Evolutionary conservation across 2,113 vertebrate species (phyloP).

Genomic region (Bubalus kerabau): DNA sequence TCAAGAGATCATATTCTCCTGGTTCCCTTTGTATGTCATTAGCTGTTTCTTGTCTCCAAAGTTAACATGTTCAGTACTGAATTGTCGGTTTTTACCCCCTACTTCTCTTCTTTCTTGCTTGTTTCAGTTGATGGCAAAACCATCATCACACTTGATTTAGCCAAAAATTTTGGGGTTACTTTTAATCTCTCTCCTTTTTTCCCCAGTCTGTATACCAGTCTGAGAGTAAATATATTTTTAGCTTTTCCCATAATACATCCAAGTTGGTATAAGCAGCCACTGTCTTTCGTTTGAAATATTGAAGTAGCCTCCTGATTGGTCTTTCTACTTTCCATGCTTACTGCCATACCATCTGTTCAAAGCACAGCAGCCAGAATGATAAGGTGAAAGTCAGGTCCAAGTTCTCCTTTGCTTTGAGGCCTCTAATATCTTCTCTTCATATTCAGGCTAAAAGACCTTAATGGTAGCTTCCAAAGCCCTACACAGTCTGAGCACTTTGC

Average conservation of each 20-base stretch:
- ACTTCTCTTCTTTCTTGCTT: not conserved
- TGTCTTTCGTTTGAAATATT: not conserved
- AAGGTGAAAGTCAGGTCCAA: not conserved
- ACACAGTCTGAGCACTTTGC: not conserved
- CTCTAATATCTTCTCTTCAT: not conserved
- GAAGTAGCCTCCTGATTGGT: not conserved
- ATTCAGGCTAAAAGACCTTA: not conserved
- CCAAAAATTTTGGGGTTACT: not conserved
- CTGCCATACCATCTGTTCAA: not conserved
- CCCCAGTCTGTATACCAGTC: not conserved
- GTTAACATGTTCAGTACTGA: not conserved
- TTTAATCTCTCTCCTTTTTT: not conserved
- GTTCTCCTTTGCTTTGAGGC: not conserved
- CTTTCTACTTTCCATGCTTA: not conserved
- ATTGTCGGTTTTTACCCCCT: not conserved
- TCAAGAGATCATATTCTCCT: not conserved
- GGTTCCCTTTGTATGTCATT: not conserved
- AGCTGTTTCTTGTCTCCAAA: not conserved
- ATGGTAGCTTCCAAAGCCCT: not conserved
- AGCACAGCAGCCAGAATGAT: not conserved
- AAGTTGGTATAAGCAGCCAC: not conserved
- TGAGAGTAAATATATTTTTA: not conserved
- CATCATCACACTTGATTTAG: not conserved
- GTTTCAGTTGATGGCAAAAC: not conserved
- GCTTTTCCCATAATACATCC: not conserved